These are phyloP conservation scores for Megaceryle torquata DNA, from an alignment of 2,113 vertebrate species.

Conservation along the genomic window DNA sequence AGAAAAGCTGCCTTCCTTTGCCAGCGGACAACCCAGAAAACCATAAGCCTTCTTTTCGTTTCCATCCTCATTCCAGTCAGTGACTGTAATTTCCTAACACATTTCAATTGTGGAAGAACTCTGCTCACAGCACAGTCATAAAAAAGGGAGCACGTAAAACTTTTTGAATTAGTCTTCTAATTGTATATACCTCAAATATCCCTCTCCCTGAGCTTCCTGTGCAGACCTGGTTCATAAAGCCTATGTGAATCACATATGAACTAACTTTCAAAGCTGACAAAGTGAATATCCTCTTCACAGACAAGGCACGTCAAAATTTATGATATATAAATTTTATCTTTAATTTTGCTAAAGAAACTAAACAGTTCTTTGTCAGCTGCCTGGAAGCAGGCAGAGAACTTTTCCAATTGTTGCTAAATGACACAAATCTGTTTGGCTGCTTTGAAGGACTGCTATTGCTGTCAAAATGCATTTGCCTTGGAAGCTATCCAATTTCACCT, in stretches of 20 bases:
- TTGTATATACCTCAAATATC: neutral
- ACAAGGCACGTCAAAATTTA: neutral
- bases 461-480: neutral
- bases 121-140: neutral
- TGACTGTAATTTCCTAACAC: neutral
- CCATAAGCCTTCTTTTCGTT: neutral
- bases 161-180: neutral
- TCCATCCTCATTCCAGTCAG: neutral
- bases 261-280: neutral
- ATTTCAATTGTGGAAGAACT: neutral
- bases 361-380: neutral
- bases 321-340: neutral
- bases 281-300: neutral
- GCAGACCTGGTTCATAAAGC: neutral
- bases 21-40: neutral
- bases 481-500: slow-evolving; percentile 10
- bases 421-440: neutral
- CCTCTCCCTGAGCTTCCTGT: neutral
- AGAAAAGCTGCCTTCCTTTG: neutral
- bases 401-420: slow-evolving; percentile 1
- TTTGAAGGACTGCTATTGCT: neutral
- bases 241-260: neutral
- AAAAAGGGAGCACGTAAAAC: neutral
- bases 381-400: neutral
- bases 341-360: neutral